Conservation (phyloP, 2,888 invertebrate species). For the Ellobium chinense region DNA sequence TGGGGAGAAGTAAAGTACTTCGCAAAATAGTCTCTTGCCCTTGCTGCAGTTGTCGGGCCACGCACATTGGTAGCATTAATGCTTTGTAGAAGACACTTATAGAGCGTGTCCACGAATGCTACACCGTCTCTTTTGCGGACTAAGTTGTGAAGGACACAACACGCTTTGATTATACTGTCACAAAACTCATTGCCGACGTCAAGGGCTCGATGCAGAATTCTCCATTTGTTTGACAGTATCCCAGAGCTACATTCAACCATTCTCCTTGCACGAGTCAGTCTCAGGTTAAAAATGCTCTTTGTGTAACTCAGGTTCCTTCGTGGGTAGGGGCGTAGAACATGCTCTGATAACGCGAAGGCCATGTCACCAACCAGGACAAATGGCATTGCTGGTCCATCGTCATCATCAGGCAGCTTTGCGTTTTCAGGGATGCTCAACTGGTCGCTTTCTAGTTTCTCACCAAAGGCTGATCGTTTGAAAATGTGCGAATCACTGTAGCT, state of each 20-base stretch:
- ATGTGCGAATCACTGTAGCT: not conserved
- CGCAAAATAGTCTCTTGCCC: not conserved
- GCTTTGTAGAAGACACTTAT: not conserved
- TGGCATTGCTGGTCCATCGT: not conserved
- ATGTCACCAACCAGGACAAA: not conserved
- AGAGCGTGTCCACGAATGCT: not conserved
- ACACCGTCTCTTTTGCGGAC: slow-evolving; percentile 5
- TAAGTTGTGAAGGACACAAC: slow-evolving; percentile 3
- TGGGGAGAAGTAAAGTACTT: not conserved
- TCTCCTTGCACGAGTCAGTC: not conserved
- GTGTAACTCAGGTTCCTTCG: not conserved
- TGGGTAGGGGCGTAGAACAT: not conserved
- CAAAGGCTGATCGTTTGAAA: not conserved
- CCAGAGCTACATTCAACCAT: not conserved
- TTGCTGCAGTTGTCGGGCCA: not conserved
- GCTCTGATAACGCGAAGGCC: not conserved
- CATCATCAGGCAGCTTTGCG: slow-evolving; percentile 1
- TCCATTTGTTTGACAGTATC: not conserved
- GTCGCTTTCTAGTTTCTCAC: slow-evolving; percentile 9
- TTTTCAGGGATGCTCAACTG: slow-evolving; percentile 8
- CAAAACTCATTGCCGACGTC: not conserved
- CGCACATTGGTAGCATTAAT: not conserved
- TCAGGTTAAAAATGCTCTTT: not conserved
- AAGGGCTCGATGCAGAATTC: not conserved
- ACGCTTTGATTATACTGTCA: not conserved